A percentile compares a stretch with the other conserved stretches of the same genome.
These are phyloP conservation scores for Caenorhabditis brenneri DNA, from an alignment of 1,140 invertebrate genomes.

Conservation along the genomic window DNA sequence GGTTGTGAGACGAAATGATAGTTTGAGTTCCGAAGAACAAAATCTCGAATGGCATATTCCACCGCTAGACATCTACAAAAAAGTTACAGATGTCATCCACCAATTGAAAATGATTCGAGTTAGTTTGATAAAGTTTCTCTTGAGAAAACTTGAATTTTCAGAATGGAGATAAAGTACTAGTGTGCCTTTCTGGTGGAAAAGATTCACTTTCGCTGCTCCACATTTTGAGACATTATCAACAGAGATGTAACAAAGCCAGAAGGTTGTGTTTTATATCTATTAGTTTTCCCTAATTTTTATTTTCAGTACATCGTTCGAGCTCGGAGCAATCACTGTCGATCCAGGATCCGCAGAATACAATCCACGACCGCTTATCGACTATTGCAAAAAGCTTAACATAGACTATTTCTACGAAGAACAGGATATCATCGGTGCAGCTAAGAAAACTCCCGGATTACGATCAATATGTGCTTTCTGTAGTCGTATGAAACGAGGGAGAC, in stretches of 20 bases:
- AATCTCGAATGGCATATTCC: constrained; percentile 44
- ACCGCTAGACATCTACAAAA: constrained; percentile 53
- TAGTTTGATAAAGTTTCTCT: too few species aligned
- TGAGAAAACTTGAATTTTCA: too few species aligned
- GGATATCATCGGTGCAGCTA: constrained; percentile 74
- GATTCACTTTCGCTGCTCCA: constrained; percentile 84
- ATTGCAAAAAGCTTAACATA: constrained; percentile 77
- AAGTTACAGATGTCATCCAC: constrained; percentile 77
- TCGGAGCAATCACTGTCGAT: constrained; percentile 81
- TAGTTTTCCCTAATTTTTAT: too few species aligned
- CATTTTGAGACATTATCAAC: constrained; percentile 83
- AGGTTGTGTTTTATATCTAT: too few species aligned
- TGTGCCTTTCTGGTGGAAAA: constrained; percentile 84
- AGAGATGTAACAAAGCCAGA: constrained; percentile 74
- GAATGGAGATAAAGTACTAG: constrained; percentile 81
- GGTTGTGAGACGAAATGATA: constrained; percentile 23
- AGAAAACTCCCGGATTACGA: constrained; percentile 71
- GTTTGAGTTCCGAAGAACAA: constrained; percentile 42
- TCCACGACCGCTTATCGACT: constrained; percentile 77
- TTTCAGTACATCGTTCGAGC: constrained; percentile 77
- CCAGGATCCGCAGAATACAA: constrained; percentile 77
- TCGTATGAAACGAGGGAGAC: constrained; percentile 76
- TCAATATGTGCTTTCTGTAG: constrained; percentile 79
- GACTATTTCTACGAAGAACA: constrained; percentile 80
- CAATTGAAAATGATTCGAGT: constrained; percentile 82